Conservation (phyloP, 2,113 vertebrate genomes). For the Hemibates koningsi region DNA sequence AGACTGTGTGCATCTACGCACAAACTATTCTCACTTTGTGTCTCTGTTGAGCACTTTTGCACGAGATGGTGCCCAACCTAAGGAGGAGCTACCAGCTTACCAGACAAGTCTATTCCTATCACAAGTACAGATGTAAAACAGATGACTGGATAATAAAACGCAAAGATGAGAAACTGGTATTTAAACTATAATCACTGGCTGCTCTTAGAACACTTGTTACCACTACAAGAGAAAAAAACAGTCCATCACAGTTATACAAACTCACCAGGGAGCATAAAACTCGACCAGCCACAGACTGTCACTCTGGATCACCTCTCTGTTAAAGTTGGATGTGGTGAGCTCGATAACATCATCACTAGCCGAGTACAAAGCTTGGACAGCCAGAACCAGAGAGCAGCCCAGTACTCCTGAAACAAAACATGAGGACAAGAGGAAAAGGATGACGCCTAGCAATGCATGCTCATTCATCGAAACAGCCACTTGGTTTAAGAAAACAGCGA, state of each 20-base stretch:
- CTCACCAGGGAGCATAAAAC: conserved; percentile 97
- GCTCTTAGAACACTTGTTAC: background rate
- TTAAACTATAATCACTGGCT: background rate
- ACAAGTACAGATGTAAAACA: background rate
- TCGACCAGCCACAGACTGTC: conserved; percentile 91
- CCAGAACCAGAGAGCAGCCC: conserved; percentile 77
- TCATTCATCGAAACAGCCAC: background rate
- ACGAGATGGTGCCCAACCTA: background rate
- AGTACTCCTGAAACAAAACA: conserved; percentile 71
- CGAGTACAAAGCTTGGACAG: conserved; percentile 80
- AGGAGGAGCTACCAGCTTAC: background rate
- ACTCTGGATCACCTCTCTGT: conserved; percentile 90
- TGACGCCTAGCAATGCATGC: background rate
- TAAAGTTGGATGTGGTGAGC: conserved; percentile 87
- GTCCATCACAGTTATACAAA: background rate
- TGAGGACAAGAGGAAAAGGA: background rate
- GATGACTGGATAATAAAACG: background rate
- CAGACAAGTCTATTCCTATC: background rate
- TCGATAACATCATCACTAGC: conserved; percentile 87
- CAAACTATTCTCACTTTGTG: background rate
- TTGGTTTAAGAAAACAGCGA: background rate
- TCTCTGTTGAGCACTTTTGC: background rate
- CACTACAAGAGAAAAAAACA: background rate
- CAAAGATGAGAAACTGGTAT: background rate
- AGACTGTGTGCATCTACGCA: background rate